Evolutionary conservation across 2,888 invertebrate species (phyloP).

Genomic region (Nudaria mundana): DNA sequence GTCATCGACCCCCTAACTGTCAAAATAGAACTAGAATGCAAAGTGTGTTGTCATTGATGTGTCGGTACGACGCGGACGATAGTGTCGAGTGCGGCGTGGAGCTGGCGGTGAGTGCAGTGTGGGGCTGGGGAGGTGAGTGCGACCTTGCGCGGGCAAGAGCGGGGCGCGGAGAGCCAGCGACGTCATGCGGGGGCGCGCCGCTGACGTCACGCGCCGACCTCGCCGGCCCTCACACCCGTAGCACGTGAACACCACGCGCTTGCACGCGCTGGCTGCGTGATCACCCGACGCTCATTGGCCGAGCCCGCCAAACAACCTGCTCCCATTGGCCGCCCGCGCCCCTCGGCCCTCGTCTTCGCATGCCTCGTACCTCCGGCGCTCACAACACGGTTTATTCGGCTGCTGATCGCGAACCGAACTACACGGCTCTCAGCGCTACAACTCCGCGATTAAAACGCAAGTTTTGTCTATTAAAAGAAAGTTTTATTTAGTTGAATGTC

Average conservation of each 20-base stretch:
- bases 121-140: conserved; percentile 47
- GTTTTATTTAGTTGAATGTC: conserved; percentile 65
- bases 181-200: conserved; percentile 81
- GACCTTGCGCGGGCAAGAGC: conserved; percentile 69
- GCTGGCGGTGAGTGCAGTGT: conserved; percentile 26
- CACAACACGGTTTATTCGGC: conserved; percentile 76
- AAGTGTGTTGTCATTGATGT: conserved; percentile 40
- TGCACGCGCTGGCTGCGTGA: conserved; percentile 91
- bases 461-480: conserved; percentile 75
- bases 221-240: conserved; percentile 84
- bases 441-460: conserved; percentile 55
- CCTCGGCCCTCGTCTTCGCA: conserved; percentile 84
- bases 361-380: conserved; percentile 71
- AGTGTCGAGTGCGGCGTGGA: conserved; percentile 21
- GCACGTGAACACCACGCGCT: conserved; percentile 92
- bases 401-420: conserved; percentile 63
- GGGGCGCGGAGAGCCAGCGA: conserved; percentile 57
- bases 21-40: conserved; percentile 51
- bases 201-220: conserved; percentile 82
- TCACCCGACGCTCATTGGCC: conserved; percentile 82
- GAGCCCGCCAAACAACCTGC: conserved; percentile 86
- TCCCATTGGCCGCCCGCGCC: conserved; percentile 82
- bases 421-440: conserved; percentile 65
- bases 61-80: conserved; percentile 33
- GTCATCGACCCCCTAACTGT: conserved; percentile 53